Percentiles rank a stretch among this genome's conserved stretches.
phyloP scores from a whole-genome alignment of 2,888 invertebrate species.

The Harpalus rufipes region DNA sequence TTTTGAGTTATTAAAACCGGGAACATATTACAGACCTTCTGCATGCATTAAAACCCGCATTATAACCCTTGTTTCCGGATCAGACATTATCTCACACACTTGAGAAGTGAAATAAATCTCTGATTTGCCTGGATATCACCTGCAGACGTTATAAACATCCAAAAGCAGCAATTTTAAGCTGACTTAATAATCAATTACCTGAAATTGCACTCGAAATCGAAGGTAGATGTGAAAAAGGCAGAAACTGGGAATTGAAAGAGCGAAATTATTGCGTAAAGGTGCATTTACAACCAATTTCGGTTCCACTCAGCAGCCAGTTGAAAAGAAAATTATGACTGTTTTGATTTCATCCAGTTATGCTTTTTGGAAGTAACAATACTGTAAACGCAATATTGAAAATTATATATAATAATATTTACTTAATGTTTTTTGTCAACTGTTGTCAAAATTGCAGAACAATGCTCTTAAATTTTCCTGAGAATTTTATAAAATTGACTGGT shows the following conservation, averaged over 20 bases:
- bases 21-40: constrained; percentile 1
- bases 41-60: constrained; percentile 19
- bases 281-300: constrained; percentile 17
- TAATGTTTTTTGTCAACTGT: too few species aligned
- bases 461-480: too few species aligned
- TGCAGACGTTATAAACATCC: constrained; percentile 8
- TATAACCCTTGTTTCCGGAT: not conserved
- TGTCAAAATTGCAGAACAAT: too few species aligned
- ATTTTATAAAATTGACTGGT: too few species aligned
- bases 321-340: not conserved
- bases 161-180: constrained; percentile 12
- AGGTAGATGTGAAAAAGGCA: not conserved
- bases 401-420: too few species aligned
- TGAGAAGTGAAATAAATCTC: constrained; percentile 10
- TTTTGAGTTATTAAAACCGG: constrained; percentile 15
- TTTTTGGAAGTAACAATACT: not conserved
- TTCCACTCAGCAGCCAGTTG: not conserved
- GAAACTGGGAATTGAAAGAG: not conserved
- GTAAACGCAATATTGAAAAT: too few species aligned
- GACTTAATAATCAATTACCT: constrained; percentile 30
- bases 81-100: constrained; percentile 8
- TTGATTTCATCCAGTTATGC: not conserved
- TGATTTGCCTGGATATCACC: not conserved
- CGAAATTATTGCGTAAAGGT: not conserved
- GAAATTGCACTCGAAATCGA: constrained; percentile 25